phyloP scores from a whole-genome alignment of 2,797 vertebrate species.

The Arnoldichthys spilopterus region DNA sequence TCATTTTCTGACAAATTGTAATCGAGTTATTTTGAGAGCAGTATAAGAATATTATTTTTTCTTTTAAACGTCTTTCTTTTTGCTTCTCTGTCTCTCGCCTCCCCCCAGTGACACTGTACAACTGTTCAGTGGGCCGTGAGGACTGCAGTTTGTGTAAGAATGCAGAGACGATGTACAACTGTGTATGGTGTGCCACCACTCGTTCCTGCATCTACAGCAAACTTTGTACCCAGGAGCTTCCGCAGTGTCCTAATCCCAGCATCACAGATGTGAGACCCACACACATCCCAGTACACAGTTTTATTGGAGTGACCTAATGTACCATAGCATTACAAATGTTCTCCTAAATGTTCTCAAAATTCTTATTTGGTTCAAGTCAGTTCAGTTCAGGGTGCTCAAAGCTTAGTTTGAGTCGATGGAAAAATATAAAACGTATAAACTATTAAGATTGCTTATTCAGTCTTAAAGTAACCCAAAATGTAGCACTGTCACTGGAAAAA shows the following conservation, averaged over 20 bases:
- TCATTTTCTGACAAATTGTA: background rate
- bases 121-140: slow-evolving; percentile 88
- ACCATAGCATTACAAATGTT: too few relatives aligned
- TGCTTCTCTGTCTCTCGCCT: background rate
- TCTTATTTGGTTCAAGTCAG: too few relatives aligned
- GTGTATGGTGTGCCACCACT: slow-evolving; percentile 85
- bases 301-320: too few relatives aligned
- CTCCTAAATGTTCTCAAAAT: too few relatives aligned
- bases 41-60: too few relatives aligned
- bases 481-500: too few relatives aligned
- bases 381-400: too few relatives aligned
- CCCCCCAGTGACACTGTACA: slow-evolving; percentile 88
- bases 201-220: slow-evolving; percentile 80
- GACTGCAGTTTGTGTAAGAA: slow-evolving; percentile 95
- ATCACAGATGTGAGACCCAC: slow-evolving; percentile 82
- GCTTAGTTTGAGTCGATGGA: too few relatives aligned
- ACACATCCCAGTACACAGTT: background rate
- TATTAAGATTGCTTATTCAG: too few relatives aligned
- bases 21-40: background rate
- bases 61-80: too few relatives aligned
- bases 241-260: slow-evolving; percentile 81
- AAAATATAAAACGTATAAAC: too few relatives aligned
- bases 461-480: too few relatives aligned
- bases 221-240: slow-evolving; percentile 70
- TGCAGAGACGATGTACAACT: slow-evolving; percentile 76